Evolutionary conservation across 2,888 invertebrate genomes (phyloP).

Genomic region (Tridacna crocea): DNA sequence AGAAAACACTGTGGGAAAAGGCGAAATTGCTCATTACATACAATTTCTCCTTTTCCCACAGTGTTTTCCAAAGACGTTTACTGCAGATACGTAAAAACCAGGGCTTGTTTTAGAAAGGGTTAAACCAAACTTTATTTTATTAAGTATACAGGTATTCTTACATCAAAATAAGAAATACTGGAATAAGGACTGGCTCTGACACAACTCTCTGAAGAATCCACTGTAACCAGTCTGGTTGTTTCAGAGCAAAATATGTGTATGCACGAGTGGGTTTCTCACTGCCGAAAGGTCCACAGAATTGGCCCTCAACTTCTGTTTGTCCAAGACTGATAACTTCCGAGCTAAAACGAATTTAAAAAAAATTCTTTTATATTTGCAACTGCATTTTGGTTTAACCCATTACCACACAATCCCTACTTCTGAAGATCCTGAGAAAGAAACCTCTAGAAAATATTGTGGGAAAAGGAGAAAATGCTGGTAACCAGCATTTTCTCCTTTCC

Average conservation of each 20-base stretch:
- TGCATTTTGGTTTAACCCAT: no score
- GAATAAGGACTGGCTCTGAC: slow-evolving; percentile 70
- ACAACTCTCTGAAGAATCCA: slow-evolving; percentile 55
- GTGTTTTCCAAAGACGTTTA: no score
- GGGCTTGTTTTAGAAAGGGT: no score
- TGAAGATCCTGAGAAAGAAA: no score
- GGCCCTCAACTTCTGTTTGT: slow-evolving; percentile 34
- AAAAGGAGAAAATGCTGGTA: no score
- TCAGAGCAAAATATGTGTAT: slow-evolving; percentile 51
- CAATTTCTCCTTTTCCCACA: no score
- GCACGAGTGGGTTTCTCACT: slow-evolving; percentile 62
- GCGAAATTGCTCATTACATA: no score
- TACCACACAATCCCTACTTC: no score
- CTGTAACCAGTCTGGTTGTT: slow-evolving; percentile 51
- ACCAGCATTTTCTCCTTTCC: no score
- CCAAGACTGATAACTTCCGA: slow-evolving; percentile 64
- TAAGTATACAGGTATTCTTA: slow-evolving; percentile 50
- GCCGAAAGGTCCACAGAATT: slow-evolving; percentile 69
- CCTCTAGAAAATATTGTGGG: no score
- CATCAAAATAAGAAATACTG: slow-evolving; percentile 67
- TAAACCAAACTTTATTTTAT: neutral
- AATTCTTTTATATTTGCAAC: neutral
- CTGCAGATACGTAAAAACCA: no score
- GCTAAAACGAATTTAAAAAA: slow-evolving; percentile 32
- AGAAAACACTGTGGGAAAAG: no score